Base-by-base conservation (phyloP, 2,888 invertebrate genomes). In the Amphimallon solstitiale region DNA sequence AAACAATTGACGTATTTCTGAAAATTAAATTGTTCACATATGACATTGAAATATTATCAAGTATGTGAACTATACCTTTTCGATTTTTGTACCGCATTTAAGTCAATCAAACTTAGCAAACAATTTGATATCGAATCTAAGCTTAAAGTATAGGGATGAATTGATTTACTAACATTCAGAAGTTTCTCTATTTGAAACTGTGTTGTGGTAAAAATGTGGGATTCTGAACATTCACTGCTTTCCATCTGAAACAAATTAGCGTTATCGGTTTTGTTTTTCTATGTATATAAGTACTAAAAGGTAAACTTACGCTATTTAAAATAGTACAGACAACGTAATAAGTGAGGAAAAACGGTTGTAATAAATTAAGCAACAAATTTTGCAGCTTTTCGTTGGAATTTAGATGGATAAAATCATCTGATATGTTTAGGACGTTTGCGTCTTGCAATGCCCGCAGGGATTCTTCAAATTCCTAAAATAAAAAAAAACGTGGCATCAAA, bases 71-170 rank as follows among this genome's bases (percentile, higher is more conserved):
- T 72, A 71, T 72, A 80, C 81, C 72, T 75, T 73, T 74, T 78
- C 29, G 60, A 76, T 71, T 80, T 84, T 0, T 65, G 21, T 0
- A 86, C 71, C 0, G 82, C 84, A 1, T 81, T 81, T 10, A 80
- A 79, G 29, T 82, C 81, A 2, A 80, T 78, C 0, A 90, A 83
- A 1, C 87, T 87, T 46, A 82, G 83, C 51, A 90, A 76, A 70
- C 88, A 88, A 79, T 86, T 86, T 35, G 81, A 83, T 51, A 85
- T 82, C 61, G 86, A 85, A 70, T 93, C 93, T 70, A 93, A 83
- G 40, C 91, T 90, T 65, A 94, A 84, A 71, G 89, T 88, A 81
- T 92, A 92, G 0, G 92, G 92, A 82, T 92, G 92, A 9, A 86
- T 83, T 40, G 79, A 77, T 10, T 75, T 73, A 61, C 77, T 77